Percentiles rank a stretch among this genome's conserved stretches.
phyloP scores from a whole-genome alignment of 1,140 invertebrate genomes.

The Tetragnatha versicolor region DNA sequence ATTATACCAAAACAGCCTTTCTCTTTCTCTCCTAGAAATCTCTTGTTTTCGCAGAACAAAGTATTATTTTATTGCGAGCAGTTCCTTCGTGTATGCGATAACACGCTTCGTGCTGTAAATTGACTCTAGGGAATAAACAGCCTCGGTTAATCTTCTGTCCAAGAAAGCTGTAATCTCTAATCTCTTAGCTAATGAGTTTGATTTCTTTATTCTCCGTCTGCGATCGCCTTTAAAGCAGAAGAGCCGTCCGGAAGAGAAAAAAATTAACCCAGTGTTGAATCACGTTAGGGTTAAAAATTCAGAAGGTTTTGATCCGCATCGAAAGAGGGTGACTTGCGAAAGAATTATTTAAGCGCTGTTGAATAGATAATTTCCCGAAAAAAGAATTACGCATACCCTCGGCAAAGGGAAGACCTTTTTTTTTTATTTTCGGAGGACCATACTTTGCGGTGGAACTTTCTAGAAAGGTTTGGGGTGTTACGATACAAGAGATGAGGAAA shows the following conservation, averaged over 20 bases:
- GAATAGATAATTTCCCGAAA: constrained; percentile 38
- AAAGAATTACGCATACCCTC: no score
- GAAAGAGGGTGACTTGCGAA: neutral
- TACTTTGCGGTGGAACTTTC: no score
- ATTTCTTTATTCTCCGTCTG: constrained; percentile 6
- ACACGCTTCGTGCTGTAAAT: constrained; percentile 50
- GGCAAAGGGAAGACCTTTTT: no score
- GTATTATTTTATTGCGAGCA: no score
- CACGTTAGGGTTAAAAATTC: constrained; percentile 29
- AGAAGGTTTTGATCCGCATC: constrained; percentile 18
- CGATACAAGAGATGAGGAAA: no score
- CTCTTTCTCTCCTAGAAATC: neutral
- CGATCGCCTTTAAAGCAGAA: neutral
- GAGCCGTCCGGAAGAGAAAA: neutral
- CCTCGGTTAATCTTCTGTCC: constrained; percentile 20
- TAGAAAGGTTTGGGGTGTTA: no score
- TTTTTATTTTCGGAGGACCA: no score
- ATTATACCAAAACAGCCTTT: no score
- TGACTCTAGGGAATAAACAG: constrained; percentile 17
- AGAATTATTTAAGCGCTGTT: constrained; percentile 16
- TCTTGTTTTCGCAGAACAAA: neutral
- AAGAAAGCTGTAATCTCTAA: constrained; percentile 47
- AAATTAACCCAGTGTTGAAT: neutral
- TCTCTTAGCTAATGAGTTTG: constrained; percentile 32
- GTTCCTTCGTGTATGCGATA: constrained; percentile 39